Percentiles rank a stretch among this genome's conserved stretches.
phyloP scores from a whole-genome alignment of 1,140 invertebrate species.

The Platyscapa corneri region DNA sequence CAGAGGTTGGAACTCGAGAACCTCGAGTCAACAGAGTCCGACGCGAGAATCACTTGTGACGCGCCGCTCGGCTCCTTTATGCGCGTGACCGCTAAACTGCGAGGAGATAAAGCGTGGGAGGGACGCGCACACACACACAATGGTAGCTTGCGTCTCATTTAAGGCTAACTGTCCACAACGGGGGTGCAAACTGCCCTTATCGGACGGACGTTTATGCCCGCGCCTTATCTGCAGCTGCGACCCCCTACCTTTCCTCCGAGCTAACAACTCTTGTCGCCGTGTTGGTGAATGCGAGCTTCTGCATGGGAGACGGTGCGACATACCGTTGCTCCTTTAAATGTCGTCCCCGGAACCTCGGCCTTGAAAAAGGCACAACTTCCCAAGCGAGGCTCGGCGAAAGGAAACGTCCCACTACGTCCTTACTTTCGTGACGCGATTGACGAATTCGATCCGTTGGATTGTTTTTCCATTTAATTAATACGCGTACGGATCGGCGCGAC shows the following conservation, averaged over 20 bases:
- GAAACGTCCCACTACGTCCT: too few species aligned
- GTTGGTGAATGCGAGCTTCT: background rate
- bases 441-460: too few species aligned
- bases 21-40: constrained; percentile 48
- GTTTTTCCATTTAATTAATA: too few species aligned
- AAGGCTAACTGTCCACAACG: constrained; percentile 73
- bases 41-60: constrained; percentile 48
- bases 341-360: too few species aligned
- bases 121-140: constrained; percentile 28
- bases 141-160: constrained; percentile 62
- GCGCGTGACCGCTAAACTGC: background rate
- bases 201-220: constrained; percentile 72
- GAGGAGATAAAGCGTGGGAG: constrained; percentile 3
- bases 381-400: too few species aligned
- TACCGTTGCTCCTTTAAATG: too few species aligned
- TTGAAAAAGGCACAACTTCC: too few species aligned
- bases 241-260: constrained; percentile 46
- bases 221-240: constrained; percentile 65
- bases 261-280: constrained; percentile 43
- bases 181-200: constrained; percentile 74
- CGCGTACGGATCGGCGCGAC: too few species aligned
- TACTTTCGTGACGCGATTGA: too few species aligned
- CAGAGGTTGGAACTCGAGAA: background rate
- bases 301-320: background rate
- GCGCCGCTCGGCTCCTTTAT: constrained; percentile 20